Conservation (phyloP, 2,888 invertebrate genomes). For the Gari tellinella region DNA sequence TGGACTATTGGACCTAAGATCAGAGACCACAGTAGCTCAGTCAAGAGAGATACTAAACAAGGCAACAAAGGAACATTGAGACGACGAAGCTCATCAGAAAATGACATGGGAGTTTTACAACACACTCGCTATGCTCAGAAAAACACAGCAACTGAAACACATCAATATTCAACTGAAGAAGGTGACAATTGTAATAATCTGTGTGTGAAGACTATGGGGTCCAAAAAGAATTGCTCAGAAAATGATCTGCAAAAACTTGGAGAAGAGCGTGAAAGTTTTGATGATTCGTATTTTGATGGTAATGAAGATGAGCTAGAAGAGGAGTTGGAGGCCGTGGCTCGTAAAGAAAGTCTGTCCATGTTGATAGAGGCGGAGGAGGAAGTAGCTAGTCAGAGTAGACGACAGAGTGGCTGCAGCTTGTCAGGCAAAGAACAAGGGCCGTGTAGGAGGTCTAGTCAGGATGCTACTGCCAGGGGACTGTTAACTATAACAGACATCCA, state of each 20-base stretch:
- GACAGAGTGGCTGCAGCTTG: not conserved
- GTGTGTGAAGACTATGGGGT: too few species aligned
- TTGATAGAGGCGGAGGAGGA: constrained; percentile 9
- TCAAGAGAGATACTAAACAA: too few species aligned
- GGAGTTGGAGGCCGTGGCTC: constrained; percentile 38
- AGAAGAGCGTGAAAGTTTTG: constrained; percentile 7
- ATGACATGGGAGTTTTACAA: constrained; percentile 34
- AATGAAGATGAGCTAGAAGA: constrained; percentile 22
- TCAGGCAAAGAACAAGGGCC: not conserved
- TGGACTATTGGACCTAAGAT: too few species aligned
- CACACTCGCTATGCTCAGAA: constrained; percentile 6
- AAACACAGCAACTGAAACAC: too few species aligned
- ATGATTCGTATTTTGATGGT: not conserved
- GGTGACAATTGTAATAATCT: too few species aligned
- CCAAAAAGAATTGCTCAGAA: constrained; percentile 23
- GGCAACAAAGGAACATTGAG: not conserved
- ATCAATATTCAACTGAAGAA: too few species aligned
- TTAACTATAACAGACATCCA: too few species aligned
- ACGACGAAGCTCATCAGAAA: constrained; percentile 46
- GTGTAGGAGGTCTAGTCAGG: constrained; percentile 27
- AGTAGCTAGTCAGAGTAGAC: not conserved
- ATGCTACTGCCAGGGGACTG: not conserved
- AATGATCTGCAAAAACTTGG: constrained; percentile 32
- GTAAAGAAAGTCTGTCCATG: constrained; percentile 28
- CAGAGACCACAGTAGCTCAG: too few species aligned